A percentile compares a stretch with the other conserved stretches of the same genome.
These are phyloP conservation scores for Orchestia grillus DNA, from an alignment of 1,140 invertebrate genomes.

Conservation along the genomic window DNA sequence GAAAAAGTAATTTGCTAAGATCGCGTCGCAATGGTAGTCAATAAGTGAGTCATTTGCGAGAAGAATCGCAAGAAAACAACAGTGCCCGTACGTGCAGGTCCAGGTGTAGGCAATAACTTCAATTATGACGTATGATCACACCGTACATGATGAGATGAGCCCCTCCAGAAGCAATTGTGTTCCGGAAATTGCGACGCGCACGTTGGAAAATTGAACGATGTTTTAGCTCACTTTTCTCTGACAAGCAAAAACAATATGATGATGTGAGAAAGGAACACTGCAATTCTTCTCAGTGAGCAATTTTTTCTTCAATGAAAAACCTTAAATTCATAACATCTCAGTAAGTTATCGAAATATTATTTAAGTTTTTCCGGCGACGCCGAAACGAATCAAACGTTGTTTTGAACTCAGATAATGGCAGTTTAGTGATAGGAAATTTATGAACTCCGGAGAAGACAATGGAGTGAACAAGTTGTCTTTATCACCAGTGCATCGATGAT, in stretches of 20 bases:
- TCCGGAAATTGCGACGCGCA: background rate
- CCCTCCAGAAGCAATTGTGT: background rate
- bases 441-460: too few relatives aligned
- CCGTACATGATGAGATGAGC: background rate
- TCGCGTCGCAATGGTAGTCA: background rate
- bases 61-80: background rate
- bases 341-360: background rate
- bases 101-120: background rate
- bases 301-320: background rate
- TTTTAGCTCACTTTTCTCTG: background rate
- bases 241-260: background rate
- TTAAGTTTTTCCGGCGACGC: too few relatives aligned
- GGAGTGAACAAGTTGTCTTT: too few relatives aligned
- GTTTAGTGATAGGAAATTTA: too few relatives aligned
- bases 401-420: background rate
- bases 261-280: background rate
- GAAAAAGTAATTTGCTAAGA: background rate
- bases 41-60: background rate
- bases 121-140: background rate
- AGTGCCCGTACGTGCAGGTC: too few relatives aligned
- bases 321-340: background rate
- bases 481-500: too few relatives aligned
- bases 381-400: background rate
- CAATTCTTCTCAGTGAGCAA: background rate
- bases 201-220: background rate